Conservation (phyloP, 2,888 invertebrate species). For the Mechanitis messenoides region DNA sequence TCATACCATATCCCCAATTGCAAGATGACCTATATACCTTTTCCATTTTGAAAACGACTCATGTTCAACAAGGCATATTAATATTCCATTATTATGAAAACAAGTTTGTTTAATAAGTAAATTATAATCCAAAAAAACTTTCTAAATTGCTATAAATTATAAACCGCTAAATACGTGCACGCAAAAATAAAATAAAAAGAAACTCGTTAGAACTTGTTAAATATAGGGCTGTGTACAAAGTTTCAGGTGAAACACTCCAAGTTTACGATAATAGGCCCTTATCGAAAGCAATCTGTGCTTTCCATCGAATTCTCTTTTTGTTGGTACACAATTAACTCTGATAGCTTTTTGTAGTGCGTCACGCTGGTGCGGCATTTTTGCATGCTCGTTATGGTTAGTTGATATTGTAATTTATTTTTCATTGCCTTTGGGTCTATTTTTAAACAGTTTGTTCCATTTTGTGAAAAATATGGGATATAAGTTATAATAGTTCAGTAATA, state of each 20-base stretch:
- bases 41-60: too few species aligned
- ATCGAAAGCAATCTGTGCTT: slow-evolving; percentile 57
- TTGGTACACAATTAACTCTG: slow-evolving; percentile 69
- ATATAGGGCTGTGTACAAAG: slow-evolving; percentile 52
- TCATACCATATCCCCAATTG: too few species aligned
- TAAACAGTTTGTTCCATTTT: background rate
- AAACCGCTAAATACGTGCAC: slow-evolving; percentile 44
- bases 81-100: background rate
- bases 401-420: slow-evolving; percentile 5
- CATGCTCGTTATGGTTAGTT: slow-evolving; percentile 20
- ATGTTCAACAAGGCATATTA: too few species aligned
- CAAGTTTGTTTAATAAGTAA: background rate
- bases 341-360: slow-evolving; percentile 68
- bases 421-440: background rate
- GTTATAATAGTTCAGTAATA: too few species aligned
- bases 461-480: background rate
- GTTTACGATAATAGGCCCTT: slow-evolving; percentile 64
- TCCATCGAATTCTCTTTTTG: slow-evolving; percentile 65
- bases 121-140: slow-evolving; percentile 7
- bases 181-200: slow-evolving; percentile 55
- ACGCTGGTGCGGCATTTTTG: slow-evolving; percentile 37
- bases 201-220: slow-evolving; percentile 46
- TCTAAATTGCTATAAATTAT: slow-evolving; percentile 14
- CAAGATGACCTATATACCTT: too few species aligned
- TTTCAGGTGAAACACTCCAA: slow-evolving; percentile 54